Evolutionary conservation across 2,888 invertebrate genomes (phyloP), one percentile per base, ranked within the genome.

Genomic region (Diarsia dahlii): DNA sequence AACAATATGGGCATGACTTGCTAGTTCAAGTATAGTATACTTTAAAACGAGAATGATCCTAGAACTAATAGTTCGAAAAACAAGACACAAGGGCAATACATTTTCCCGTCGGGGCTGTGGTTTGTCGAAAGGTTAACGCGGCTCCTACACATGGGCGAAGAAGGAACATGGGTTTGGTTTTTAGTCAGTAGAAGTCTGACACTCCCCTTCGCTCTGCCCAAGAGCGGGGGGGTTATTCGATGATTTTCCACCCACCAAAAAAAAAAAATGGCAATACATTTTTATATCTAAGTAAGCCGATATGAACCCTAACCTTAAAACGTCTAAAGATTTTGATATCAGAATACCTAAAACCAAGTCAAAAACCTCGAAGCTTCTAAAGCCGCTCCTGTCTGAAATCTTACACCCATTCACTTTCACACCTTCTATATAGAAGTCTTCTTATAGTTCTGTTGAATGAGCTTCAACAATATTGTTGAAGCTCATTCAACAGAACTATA

Each of bases 401-500:
- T 9, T 28, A 34, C 34, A 45, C 8, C 60, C 45, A 60, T 74
- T 68, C 60, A 15, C 13, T 18, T 45, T 10, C 34, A 54, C 65
- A 39, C 15, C 12, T 48, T n/a, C n/a, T n/a, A n/a, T n/a, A n/a
- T n/a, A n/a, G n/a, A n/a, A n/a, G n/a, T n/a, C n/a, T n/a, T n/a
- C n/a, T n/a, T n/a, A n/a, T n/a, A n/a, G n/a, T n/a, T n/a, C n/a
- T n/a, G n/a, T n/a, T n/a, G n/a, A n/a, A n/a, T n/a, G n/a, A n/a
- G n/a, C n/a, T n/a, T n/a, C n/a, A n/a, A n/a, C n/a, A n/a, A 63
- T 58, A 72, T 74, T 68, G 75, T 76, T 66, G 62, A 56, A 78
- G 45, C 76, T 80, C 74, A 78, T 83, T 83, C 78, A 78, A 78
- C 80, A 63, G 28, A 71, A 72, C 75, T 71, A 69, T 78, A 75